A percentile compares a stretch with the other conserved stretches of the same genome.
Evolutionary conservation across 1,140 invertebrate species (phyloP).

Genomic region (Nebria ingens): DNA sequence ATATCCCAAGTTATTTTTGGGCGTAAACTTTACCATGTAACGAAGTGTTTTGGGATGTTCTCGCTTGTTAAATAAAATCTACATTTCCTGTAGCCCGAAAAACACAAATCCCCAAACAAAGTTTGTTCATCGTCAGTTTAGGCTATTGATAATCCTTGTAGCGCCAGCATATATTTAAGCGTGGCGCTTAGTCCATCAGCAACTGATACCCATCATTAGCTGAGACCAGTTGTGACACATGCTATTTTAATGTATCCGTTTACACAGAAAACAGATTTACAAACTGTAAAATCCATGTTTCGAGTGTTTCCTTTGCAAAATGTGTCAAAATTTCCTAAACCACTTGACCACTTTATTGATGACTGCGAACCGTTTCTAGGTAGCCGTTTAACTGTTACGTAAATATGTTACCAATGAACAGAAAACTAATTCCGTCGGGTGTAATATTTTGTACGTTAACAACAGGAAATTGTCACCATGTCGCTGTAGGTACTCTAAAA

Average conservation of each 20-base stretch:
- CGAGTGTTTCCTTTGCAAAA: neutral
- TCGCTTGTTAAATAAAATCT: too few species aligned
- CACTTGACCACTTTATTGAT: slow-evolving; percentile 5
- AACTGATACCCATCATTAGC: too few species aligned
- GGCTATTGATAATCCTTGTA: neutral
- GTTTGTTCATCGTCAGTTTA: too few species aligned
- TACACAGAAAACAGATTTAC: slow-evolving; percentile 9
- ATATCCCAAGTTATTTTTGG: too few species aligned
- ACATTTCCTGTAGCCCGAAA: too few species aligned
- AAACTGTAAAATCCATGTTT: slow-evolving; percentile 1
- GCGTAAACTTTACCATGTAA: too few species aligned
- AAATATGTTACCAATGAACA: neutral
- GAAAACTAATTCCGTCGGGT: neutral
- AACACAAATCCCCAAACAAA: too few species aligned
- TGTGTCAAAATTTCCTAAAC: slow-evolving; percentile 1
- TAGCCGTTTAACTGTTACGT: neutral
- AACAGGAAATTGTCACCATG: slow-evolving; percentile 3
- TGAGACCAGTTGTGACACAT: neutral
- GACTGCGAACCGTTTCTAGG: neutral
- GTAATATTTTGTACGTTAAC: neutral
- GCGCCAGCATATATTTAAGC: neutral
- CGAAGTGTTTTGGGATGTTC: too few species aligned
- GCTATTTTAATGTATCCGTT: slow-evolving; percentile 9
- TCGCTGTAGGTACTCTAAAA: neutral
- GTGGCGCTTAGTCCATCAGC: too few species aligned